Conservation (phyloP, 2,797 vertebrate species). For the Gadopsis marmoratus region DNA sequence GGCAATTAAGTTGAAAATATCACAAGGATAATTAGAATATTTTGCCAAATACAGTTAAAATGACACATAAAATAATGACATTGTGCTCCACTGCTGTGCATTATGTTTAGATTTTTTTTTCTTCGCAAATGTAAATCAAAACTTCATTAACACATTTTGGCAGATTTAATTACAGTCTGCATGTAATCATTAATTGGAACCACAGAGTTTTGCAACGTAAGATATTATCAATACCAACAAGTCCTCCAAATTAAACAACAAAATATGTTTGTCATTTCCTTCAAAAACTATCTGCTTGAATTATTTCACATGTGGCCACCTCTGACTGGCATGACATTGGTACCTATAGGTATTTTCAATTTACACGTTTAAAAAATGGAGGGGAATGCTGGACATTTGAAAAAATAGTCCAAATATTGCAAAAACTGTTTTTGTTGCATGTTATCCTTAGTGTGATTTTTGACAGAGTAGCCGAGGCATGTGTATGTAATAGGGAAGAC, state of each 20-base stretch:
- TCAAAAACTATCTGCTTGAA: no score
- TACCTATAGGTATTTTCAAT: background rate
- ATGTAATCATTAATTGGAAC: no score
- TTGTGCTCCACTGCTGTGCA: background rate
- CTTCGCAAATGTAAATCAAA: background rate
- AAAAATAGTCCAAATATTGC: background rate
- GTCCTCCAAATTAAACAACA: no score
- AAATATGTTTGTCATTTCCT: no score
- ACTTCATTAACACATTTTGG: background rate
- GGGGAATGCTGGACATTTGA: background rate
- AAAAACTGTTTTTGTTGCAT: slow-evolving; percentile 2
- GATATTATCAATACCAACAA: no score
- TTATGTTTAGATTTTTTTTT: background rate
- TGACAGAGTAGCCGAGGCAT: slow-evolving; percentile 29
- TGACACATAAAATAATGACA: background rate
- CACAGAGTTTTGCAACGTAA: no score
- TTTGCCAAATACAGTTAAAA: background rate
- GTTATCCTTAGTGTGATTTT: slow-evolving; percentile 26
- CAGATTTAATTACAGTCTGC: background rate
- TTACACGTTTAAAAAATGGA: background rate
- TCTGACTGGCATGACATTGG: background rate
- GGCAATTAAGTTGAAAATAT: background rate
- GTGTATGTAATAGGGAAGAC: slow-evolving; percentile 35
- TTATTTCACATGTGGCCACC: no score
- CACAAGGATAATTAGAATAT: background rate